Base-by-base conservation (phyloP, 2,888 invertebrate species). In the Celastrina argiolus region DNA sequence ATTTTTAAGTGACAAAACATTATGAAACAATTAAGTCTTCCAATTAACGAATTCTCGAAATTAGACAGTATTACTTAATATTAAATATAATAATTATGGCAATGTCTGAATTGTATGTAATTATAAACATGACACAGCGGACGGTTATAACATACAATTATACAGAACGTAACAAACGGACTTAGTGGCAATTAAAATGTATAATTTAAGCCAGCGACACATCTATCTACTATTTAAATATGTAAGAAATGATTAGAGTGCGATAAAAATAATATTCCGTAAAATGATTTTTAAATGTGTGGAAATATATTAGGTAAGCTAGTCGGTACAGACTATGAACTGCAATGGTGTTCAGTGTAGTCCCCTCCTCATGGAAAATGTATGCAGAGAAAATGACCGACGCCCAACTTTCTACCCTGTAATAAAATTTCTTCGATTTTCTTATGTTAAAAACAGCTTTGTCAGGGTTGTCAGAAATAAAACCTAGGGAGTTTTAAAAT, bases 301-400 rank as follows among this genome's bases (percentile, higher is more conserved):
- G n/a, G n/a, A n/a, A n/a, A n/a, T n/a, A n/a, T n/a, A n/a, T n/a
- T n/a, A n/a, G n/a, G n/a, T n/a, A n/a, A n/a, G n/a, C n/a, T n/a
- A n/a, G n/a, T n/a, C n/a, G n/a, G n/a, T n/a, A 51, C 12, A 51
- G 14, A 51, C 10, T 51, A 51, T 51, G 22, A 51, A 22, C 2
- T 45, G 1, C 16, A 45, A 16, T 45, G 56, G 64, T 67, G 67
- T 65, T 65, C 41, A 67, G 67, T 64, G 31, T 26, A 36, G 34
- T 28, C 56, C 36, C 56, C 10, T 45, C 1, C 18, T 45, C 18
- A 67, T 66, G 65, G 66, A 70, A 70, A 69, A 69, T 69, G 69
- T 66, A 68, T 68, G 45, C 61, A 56, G 67, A 42, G 56, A 51
- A 68, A 69, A 68, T 68, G 67, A 31, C 67, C 69, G 66, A 71